These are phyloP conservation scores for Myodes glareolus DNA, from an alignment of 2,113 vertebrate genomes.

Conservation along the genomic window DNA sequence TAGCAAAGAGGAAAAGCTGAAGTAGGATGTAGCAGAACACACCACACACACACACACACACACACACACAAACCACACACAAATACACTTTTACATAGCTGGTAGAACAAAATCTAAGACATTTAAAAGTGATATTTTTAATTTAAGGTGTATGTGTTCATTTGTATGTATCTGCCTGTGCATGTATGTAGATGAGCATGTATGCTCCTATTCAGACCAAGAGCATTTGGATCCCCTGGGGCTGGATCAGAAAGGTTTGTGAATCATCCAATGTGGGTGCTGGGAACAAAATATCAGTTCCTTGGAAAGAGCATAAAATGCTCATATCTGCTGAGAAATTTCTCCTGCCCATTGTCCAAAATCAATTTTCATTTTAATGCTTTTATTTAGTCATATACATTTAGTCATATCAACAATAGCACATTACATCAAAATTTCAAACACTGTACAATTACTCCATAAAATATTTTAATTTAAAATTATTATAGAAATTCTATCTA, in stretches of 20 bases:
- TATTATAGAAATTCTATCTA: not conserved
- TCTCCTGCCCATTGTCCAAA: not conserved
- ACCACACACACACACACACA: not conserved
- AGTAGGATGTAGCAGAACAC: not conserved
- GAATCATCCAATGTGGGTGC: not conserved
- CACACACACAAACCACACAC: not conserved
- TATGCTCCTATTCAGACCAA: not conserved
- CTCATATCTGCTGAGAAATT: not conserved
- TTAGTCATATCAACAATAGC: not conserved
- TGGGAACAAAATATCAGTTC: not conserved
- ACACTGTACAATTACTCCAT: not conserved
- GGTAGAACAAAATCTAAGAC: not conserved
- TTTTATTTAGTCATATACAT: not conserved
- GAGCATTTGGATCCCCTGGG: not conserved
- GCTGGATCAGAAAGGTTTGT: not conserved
- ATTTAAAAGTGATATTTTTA: not conserved
- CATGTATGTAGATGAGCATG: too few relatives aligned
- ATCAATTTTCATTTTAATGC: not conserved
- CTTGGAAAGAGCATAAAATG: not conserved
- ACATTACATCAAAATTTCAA: not conserved
- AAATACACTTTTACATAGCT: not conserved
- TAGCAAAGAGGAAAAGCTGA: not conserved
- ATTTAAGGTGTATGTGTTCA: not conserved
- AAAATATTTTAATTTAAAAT: not conserved
- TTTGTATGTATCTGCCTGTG: not conserved